Conservation (phyloP, 2,797 vertebrate genomes). For the Linurgus olivaceus region DNA sequence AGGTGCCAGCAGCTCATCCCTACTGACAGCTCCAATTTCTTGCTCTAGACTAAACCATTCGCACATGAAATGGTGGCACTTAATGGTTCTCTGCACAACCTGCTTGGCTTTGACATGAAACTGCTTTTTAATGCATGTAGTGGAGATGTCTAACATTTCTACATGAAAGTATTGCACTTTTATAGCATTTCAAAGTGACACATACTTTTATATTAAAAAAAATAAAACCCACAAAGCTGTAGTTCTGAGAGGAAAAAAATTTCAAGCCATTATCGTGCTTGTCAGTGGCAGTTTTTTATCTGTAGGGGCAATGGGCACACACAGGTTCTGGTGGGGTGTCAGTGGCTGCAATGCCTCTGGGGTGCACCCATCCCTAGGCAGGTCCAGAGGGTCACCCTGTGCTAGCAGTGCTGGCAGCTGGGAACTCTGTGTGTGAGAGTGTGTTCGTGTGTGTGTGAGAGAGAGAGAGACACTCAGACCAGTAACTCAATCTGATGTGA, state of each 20-base stretch:
- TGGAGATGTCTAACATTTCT: neutral
- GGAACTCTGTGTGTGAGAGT: no score
- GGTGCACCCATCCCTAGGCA: neutral
- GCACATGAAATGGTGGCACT: neutral
- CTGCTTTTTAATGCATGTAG: neutral
- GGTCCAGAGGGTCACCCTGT: neutral
- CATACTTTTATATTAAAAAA: neutral
- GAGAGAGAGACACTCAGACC: neutral
- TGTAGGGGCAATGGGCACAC: no score
- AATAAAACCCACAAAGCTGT: neutral
- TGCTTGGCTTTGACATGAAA: neutral
- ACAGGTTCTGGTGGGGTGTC: neutral
- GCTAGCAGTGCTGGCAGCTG: neutral
- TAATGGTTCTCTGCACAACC: neutral
- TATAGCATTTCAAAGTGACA: neutral
- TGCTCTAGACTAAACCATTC: neutral
- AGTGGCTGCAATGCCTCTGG: neutral
- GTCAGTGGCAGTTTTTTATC: neutral
- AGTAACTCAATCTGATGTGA: neutral
- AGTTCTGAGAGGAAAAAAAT: neutral
- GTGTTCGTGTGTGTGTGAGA: neutral
- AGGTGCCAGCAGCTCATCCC: neutral
- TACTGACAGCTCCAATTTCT: conserved; percentile 17
- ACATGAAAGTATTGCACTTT: neutral
- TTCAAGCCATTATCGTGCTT: neutral